Evolutionary conservation across 2,888 invertebrate genomes (phyloP).

Genomic region (Blomia tropicalis): DNA sequence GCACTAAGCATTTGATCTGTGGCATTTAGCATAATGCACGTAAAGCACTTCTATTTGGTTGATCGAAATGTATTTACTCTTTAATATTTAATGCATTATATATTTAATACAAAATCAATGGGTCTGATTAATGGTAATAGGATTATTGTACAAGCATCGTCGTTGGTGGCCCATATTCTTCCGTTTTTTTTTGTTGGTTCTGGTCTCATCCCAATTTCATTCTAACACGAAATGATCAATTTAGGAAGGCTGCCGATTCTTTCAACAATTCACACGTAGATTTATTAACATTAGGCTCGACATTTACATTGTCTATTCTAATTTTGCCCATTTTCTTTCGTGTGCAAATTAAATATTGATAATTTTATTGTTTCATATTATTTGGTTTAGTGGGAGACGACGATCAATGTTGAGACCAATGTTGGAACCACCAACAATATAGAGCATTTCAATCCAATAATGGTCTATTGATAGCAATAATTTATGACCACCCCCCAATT

Average conservation of each 20-base stretch:
- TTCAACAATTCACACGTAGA: neutral
- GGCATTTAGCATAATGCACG: neutral
- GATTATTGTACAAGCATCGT: neutral
- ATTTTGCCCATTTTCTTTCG: neutral
- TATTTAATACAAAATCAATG: neutral
- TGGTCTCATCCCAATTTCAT: too few species aligned
- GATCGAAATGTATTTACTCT: neutral
- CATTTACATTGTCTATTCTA: neutral
- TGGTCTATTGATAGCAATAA: conserved; percentile 15
- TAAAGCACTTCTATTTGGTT: neutral
- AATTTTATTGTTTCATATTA: conserved; percentile 11
- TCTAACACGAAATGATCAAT: too few species aligned
- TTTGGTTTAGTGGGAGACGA: neutral
- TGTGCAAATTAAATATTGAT: conserved; percentile 9
- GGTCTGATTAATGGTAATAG: conserved; percentile 12
- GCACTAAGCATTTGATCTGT: too few species aligned
- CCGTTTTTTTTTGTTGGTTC: too few species aligned
- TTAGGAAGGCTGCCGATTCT: too few species aligned
- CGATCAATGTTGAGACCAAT: neutral
- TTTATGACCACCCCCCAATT: conserved; percentile 6
- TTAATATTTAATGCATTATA: too few species aligned
- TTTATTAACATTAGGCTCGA: conserved; percentile 7
- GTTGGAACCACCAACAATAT: neutral
- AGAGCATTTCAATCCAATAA: neutral
- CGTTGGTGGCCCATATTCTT: neutral